Evolutionary conservation across 2,888 invertebrate species (phyloP).

Genomic region (Thereva unica): DNA sequence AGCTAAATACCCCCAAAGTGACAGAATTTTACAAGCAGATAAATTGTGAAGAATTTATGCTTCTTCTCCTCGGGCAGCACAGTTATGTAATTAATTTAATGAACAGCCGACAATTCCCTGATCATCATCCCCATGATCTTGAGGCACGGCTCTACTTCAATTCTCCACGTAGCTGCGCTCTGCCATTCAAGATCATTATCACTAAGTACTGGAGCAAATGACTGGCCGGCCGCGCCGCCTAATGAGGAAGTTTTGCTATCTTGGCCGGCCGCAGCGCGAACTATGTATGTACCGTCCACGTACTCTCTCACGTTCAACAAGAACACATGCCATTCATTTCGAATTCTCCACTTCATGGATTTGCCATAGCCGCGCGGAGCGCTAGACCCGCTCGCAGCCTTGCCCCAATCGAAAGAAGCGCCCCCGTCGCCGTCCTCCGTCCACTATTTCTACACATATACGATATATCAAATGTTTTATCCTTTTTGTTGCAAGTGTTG

Average conservation of each 20-base stretch:
- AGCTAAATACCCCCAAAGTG: no score
- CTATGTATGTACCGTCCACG: no score
- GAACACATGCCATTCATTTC: conserved; percentile 19
- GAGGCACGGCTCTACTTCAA: not conserved
- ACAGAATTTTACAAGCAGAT: no score
- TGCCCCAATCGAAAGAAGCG: no score
- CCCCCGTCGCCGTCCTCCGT: no score
- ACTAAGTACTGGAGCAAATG: conserved; percentile 14
- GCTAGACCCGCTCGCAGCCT: no score
- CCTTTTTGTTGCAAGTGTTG: no score
- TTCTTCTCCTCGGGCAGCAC: conserved; percentile 4
- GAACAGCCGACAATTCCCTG: conserved; percentile 14
- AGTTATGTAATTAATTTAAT: conserved; percentile 28
- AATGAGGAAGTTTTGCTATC: conserved; percentile 31
- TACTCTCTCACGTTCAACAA: no score
- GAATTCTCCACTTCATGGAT: conserved; percentile 12
- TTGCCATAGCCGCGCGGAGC: no score
- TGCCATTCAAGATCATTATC: conserved; percentile 32
- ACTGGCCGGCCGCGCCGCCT: conserved; percentile 16
- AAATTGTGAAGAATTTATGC: no score
- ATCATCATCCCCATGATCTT: not conserved
- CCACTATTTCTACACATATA: no score
- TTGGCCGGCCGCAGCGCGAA: conserved; percentile 2
- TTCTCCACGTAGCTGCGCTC: not conserved
- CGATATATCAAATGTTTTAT: no score